Percentiles rank a stretch among this genome's conserved stretches.
These are phyloP conservation scores for Erynnis tages DNA, from an alignment of 2,888 invertebrate genomes.

Conservation along the genomic window DNA sequence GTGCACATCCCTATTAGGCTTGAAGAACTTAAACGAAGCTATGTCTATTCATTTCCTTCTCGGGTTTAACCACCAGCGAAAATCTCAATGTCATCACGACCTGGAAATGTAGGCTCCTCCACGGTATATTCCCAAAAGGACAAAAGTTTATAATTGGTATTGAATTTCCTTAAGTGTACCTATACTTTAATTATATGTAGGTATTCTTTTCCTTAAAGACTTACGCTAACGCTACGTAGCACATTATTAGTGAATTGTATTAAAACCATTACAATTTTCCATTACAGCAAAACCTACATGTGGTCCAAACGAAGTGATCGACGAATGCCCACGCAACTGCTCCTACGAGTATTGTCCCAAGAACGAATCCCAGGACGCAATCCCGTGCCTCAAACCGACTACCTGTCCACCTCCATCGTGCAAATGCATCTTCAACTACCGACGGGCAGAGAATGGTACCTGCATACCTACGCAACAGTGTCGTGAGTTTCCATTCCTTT, in stretches of 20 bases:
- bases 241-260: no score
- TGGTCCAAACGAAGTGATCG: constrained; percentile 27
- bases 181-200: no score
- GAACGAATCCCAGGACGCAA: constrained; percentile 27
- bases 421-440: constrained; percentile 42
- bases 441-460: constrained; percentile 39
- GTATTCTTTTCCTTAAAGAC: not conserved
- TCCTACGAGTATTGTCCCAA: constrained; percentile 40
- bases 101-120: no score
- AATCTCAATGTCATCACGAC: no score
- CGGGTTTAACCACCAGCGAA: no score
- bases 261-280: not conserved
- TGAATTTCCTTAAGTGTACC: no score
- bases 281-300: constrained; percentile 29
- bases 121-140: no score
- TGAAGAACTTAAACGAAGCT: no score
- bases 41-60: no score
- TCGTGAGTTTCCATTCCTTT: constrained; percentile 38
- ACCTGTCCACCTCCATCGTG: constrained; percentile 37
- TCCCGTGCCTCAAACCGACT: constrained; percentile 19
- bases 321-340: constrained; percentile 33
- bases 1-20: no score
- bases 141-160: no score
- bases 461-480: constrained; percentile 44
- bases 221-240: no score